Percentiles rank a stretch among this genome's conserved stretches.
Conservation (phyloP, 2,797 vertebrate genomes). For the Lates japonicus region DNA sequence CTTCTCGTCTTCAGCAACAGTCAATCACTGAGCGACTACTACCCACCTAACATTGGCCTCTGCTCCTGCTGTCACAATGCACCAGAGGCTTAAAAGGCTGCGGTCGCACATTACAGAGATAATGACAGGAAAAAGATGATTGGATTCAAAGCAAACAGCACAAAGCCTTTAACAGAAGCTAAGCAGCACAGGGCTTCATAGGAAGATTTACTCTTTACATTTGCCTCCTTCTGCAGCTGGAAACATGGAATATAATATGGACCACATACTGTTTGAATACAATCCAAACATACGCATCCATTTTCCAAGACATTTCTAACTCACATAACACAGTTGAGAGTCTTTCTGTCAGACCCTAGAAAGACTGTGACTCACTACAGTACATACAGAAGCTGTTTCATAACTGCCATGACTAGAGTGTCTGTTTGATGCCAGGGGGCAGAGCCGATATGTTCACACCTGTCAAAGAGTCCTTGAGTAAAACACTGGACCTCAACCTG, state of each 20-base stretch:
- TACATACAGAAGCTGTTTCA: neutral
- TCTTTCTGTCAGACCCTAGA: neutral
- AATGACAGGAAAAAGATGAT: neutral
- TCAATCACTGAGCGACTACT: neutral
- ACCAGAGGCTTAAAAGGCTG: neutral
- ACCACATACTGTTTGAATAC: neutral
- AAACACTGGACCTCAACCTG: constrained; percentile 1
- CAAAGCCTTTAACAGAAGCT: neutral
- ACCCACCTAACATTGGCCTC: neutral
- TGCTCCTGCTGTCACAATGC: constrained; percentile 20
- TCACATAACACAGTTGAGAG: neutral
- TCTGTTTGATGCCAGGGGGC: constrained; percentile 5
- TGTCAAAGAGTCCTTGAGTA: constrained; percentile 36
- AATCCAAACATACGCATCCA: neutral
- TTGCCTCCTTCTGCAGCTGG: constrained; percentile 5
- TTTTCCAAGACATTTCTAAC: neutral
- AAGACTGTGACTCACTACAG: constrained; percentile 11
- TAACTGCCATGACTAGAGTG: neutral
- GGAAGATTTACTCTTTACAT: constrained; percentile 12
- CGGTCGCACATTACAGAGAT: neutral
- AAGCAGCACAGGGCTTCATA: neutral
- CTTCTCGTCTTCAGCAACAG: constrained; percentile 8
- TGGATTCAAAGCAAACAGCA: neutral
- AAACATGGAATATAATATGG: constrained; percentile 19
- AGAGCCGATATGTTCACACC: constrained; percentile 1